A percentile compares a stretch with the other conserved stretches of the same genome.
Conservation (phyloP, 2,113 vertebrate genomes). For the Sinocyclocheilus grahami region DNA sequence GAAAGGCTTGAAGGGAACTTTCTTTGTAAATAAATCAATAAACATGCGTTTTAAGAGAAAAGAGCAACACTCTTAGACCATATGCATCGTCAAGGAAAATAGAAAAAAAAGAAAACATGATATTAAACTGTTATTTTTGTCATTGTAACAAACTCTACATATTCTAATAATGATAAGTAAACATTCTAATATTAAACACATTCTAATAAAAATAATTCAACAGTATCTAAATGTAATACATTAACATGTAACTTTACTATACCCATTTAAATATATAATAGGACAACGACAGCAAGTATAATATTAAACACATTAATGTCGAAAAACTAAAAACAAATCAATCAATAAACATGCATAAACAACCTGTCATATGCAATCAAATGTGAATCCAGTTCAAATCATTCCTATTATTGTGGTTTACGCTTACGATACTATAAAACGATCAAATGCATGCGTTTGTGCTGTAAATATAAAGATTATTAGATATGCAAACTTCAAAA, state of each 20-base stretch:
- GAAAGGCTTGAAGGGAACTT: background rate
- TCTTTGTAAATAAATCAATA: too few relatives aligned
- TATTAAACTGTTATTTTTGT: background rate
- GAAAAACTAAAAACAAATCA: background rate
- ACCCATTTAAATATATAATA: background rate
- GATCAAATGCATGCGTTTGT: background rate
- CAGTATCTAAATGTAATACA: background rate
- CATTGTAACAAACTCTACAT: background rate
- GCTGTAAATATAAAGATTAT: background rate
- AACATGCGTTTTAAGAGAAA: too few relatives aligned
- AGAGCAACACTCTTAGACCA: too few relatives aligned
- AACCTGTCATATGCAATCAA: background rate
- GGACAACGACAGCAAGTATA: background rate
- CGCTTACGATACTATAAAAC: background rate
- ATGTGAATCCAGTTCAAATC: background rate
- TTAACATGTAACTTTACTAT: too few relatives aligned
- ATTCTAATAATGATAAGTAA: background rate
- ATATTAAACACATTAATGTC: background rate
- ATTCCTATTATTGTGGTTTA: background rate
- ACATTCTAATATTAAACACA: background rate
- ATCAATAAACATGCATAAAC: background rate
- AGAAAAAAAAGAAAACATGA: background rate
- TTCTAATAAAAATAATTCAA: background rate
- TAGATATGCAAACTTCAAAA: background rate
- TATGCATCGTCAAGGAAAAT: background rate